These are phyloP conservation scores for Caenorhabditis becei DNA, from an alignment of 2,888 invertebrate species.

Conservation along the genomic window DNA sequence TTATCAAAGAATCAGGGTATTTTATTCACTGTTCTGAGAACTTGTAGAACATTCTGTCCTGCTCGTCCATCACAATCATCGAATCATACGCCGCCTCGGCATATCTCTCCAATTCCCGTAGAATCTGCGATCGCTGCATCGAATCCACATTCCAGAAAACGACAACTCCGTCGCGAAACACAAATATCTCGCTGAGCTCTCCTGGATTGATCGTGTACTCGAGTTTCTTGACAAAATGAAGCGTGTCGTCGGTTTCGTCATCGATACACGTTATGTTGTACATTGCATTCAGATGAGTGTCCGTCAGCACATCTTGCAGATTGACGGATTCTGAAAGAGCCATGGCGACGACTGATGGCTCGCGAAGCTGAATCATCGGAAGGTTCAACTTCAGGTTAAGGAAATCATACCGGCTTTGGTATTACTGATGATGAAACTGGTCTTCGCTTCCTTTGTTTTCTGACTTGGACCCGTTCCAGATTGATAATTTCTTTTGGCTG, in stretches of 20 bases:
- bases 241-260: slow-evolving; percentile 72
- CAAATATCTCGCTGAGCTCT: slow-evolving; percentile 72
- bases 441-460: slow-evolving; percentile 49
- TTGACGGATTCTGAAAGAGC: slow-evolving; percentile 73
- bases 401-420: slow-evolving; percentile 23
- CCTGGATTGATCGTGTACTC: slow-evolving; percentile 73
- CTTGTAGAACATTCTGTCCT: slow-evolving; percentile 66
- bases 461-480: slow-evolving; percentile 47
- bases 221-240: slow-evolving; percentile 72
- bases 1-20: slow-evolving; percentile 8
- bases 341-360: slow-evolving; percentile 72
- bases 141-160: slow-evolving; percentile 78
- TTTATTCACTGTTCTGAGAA: slow-evolving; percentile 60
- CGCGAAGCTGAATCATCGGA: slow-evolving; percentile 44
- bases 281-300: slow-evolving; percentile 61
- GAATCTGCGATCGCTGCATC: slow-evolving; percentile 63
- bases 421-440: slow-evolving; percentile 52
- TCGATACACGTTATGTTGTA: slow-evolving; percentile 71
- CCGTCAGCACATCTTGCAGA: slow-evolving; percentile 62
- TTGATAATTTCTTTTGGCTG: slow-evolving; percentile 45
- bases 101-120: slow-evolving; percentile 69
- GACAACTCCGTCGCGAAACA: slow-evolving; percentile 78
- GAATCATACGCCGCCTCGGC: slow-evolving; percentile 63
- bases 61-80: slow-evolving; percentile 65
- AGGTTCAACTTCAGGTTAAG: neutral